phyloP scores from a whole-genome alignment of 2,888 invertebrate species.

The Danaus chrysippus region DNA sequence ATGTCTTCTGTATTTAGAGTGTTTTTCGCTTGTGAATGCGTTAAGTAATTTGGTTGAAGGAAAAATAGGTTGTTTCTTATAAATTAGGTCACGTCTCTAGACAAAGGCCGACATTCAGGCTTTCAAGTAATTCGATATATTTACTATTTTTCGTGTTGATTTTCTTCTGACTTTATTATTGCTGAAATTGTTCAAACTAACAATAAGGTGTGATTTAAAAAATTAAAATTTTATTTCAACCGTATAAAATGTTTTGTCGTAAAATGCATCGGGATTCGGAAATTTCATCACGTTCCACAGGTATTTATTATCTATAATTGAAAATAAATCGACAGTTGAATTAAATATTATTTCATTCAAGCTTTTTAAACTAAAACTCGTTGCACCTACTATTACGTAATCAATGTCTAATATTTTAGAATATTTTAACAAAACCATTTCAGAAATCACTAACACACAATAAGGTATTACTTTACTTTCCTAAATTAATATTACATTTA shows the following conservation, averaged over 20 bases:
- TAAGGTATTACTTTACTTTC: too few relatives aligned
- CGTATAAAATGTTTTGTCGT: neutral
- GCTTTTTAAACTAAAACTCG: too few relatives aligned
- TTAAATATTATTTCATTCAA: too few relatives aligned
- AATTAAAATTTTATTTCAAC: neutral
- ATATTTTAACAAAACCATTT: too few relatives aligned
- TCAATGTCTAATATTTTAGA: too few relatives aligned
- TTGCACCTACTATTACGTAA: too few relatives aligned
- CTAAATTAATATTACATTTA: too few relatives aligned
- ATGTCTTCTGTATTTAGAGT: constrained; percentile 36
- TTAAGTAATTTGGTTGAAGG: constrained; percentile 35
- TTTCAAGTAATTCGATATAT: constrained; percentile 51
- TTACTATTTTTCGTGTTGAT: constrained; percentile 35
- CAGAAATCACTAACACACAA: too few relatives aligned
- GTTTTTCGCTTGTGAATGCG: constrained; percentile 37
- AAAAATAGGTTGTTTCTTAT: constrained; percentile 61
- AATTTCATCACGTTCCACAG: neutral
- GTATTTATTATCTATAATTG: too few relatives aligned
- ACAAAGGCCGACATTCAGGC: constrained; percentile 49
- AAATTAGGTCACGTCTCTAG: constrained; percentile 68
- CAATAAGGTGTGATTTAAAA: neutral
- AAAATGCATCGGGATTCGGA: neutral
- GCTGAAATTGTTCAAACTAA: constrained; percentile 6
- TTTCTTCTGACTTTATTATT: constrained; percentile 23
- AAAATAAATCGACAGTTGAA: too few relatives aligned